Base-by-base conservation (phyloP, 2,888 invertebrate species). In the Zeuzera pyrina region DNA sequence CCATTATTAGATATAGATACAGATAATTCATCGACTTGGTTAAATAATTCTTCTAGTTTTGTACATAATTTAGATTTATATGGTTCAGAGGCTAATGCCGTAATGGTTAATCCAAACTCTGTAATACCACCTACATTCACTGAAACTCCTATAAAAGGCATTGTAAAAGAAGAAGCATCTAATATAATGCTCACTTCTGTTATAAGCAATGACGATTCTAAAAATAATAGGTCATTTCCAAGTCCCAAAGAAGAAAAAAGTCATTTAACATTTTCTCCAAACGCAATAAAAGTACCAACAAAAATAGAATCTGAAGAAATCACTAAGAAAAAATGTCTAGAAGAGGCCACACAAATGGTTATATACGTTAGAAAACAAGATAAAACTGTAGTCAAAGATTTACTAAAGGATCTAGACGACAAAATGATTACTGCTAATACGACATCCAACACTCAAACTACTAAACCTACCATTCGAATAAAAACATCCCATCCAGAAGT, bases 81-180 rank as follows among this genome's bases (percentile, higher is more conserved):
- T 55, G 87, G 88, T 14, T 88, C 88, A 6, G 92, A 92, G 58
- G 90, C 90, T 24, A 88, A 88, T 39, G 89, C 90, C 8, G 89
- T 93, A 43, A 90, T 95, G 88, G 95, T 95, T 3, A 95, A 95
- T 76, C 95, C 95, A 3, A 94, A 93, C 57, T 93, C 92, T 14
- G 94, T 95, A 25, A 91, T 95, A 90, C 95, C 95, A 1, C 84
- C 91, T 22, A 87, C 91, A 42, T 87, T 88, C 36, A 79, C 84
- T 12, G 84, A 84, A 43, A 83, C 84, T 3, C 84, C 84, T 14
- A 62, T 74, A 6, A 83, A 83, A 50, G 70, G 55, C 38, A 61
- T 71, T 21, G 78, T 81, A 3, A 84, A 84, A 49, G 83, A 84
- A 49, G 83, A 81, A 44, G 71, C 83, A 3, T 81, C 83, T 1